These are phyloP conservation scores for Fragariocoptes setiger DNA, from an alignment of 1,140 invertebrate genomes.

Conservation along the genomic window DNA sequence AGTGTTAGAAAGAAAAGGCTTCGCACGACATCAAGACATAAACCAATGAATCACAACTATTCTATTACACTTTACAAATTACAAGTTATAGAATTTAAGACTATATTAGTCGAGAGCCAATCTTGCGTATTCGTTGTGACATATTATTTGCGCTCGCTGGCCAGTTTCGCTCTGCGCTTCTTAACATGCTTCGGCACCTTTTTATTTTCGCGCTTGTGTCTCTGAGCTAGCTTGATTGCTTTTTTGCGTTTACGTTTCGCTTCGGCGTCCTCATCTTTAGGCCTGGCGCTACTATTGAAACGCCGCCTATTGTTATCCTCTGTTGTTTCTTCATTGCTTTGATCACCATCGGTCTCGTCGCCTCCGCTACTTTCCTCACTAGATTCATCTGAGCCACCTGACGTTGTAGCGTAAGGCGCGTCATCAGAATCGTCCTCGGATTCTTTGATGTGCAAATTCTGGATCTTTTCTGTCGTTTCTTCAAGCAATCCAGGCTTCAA, in stretches of 20 bases:
- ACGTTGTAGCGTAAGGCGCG: neutral
- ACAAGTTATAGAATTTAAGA: no score
- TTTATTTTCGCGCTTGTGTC: slow-evolving; percentile 66
- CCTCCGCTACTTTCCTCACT: slow-evolving; percentile 13
- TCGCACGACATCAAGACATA: no score
- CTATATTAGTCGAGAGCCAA: no score
- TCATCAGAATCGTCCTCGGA: neutral
- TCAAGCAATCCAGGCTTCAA: slow-evolving; percentile 18
- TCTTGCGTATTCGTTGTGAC: no score
- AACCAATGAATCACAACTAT: no score
- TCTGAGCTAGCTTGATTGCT: slow-evolving; percentile 46
- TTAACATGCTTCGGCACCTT: slow-evolving; percentile 90
- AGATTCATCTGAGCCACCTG: slow-evolving; percentile 17
- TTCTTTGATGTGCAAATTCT: neutral
- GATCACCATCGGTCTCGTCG: slow-evolving; percentile 24
- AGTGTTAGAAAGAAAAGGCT: no score
- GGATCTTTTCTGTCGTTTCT: neutral
- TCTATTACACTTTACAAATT: no score
- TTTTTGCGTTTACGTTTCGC: slow-evolving; percentile 49
- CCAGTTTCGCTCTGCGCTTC: slow-evolving; percentile 40
- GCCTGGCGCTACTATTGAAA: slow-evolving; percentile 30
- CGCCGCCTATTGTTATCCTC: slow-evolving; percentile 1
- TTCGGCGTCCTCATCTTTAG: slow-evolving; percentile 48
- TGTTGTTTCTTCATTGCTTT: slow-evolving; percentile 9
- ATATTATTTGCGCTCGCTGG: slow-evolving; percentile 10